Evolutionary conservation across 2,888 invertebrate genomes (phyloP), one percentile per base, ranked within the genome.

Genomic region (Mechanitis mazaeus): DNA sequence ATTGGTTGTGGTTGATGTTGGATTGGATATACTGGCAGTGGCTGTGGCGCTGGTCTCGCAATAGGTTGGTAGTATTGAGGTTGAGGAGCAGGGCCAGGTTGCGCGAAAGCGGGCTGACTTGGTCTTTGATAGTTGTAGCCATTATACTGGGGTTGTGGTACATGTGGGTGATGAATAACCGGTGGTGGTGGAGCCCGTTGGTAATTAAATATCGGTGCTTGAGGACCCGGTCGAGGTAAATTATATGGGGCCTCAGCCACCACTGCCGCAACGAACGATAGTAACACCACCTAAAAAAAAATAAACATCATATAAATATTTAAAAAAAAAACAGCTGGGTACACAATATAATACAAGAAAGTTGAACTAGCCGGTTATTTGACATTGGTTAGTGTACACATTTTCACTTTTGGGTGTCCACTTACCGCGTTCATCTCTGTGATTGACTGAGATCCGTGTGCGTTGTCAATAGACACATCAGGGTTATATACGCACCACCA

Each of bases 341-440:
- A 20, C 20, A 20, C 20, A 20, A 20, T 1, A 20, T 20, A 60
- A 45, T 33, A 58, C 7, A 42, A 28, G 61, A 63, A 63, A 60
- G 67, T 67, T 60, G 63, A 66, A 61, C 72, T 72, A 69, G 72
- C 71, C 50, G 31, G 28, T 50, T 7, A 50, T 68, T 85, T 85
- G 83, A 82, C 83, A 58, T 46, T 55, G 59, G 54, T 54, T 38
- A 64, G 56, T 67, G 67, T 65, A 69, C 65, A 65, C 64, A 72
- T 68, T 75, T 76, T 75, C 74, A 72, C 74, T 73, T 74, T 69
- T 64, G 59, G 42, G 46, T 56, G 20, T 62, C 65, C 66, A 89
- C 89, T 88, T 78, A 90, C 89, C 87, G 84, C 84, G 76, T 78
- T 81, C 89, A 88, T 88, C 80, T 71, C 75, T 77, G 74, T 71